These are phyloP conservation scores for Drosophila baimaii DNA, from an alignment of 1,140 invertebrate species.

Conservation along the genomic window DNA sequence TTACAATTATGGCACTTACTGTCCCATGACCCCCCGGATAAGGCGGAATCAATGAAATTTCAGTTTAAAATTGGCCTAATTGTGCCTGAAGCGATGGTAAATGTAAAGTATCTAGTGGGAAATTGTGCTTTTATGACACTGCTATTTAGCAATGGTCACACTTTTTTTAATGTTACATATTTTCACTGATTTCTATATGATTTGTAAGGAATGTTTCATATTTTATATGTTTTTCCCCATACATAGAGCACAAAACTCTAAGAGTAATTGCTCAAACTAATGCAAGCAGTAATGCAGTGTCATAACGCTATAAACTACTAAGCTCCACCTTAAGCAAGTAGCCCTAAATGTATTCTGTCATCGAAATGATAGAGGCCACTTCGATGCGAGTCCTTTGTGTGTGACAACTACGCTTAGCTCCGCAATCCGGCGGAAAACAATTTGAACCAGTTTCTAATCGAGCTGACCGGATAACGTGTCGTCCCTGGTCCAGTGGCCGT, in stretches of 20 bases:
- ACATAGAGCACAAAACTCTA: too few relatives aligned
- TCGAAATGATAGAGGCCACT: background rate
- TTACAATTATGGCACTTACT: constrained; percentile 4
- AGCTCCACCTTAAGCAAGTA: background rate
- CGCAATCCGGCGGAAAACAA: constrained; percentile 15
- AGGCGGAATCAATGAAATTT: background rate
- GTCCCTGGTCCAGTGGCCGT: constrained; percentile 17
- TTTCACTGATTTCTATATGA: too few relatives aligned
- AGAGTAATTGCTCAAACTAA: too few relatives aligned
- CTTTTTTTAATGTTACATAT: background rate
- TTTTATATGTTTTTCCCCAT: too few relatives aligned
- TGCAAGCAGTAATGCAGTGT: background rate
- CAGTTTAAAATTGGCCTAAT: background rate
- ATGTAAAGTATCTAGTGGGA: too few relatives aligned
- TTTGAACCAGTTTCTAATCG: constrained; percentile 18
- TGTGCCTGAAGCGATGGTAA: background rate
- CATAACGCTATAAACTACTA: background rate
- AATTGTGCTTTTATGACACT: background rate
- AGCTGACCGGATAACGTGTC: constrained; percentile 26
- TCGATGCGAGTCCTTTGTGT: background rate
- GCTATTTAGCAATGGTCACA: background rate
- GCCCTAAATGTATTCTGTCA: too few relatives aligned
- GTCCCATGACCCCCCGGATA: too few relatives aligned
- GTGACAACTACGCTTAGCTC: constrained; percentile 6
- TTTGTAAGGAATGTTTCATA: too few relatives aligned